These are phyloP conservation scores for Tretioscincus oriximinensis DNA, from an alignment of 2,113 vertebrate genomes.

Conservation along the genomic window DNA sequence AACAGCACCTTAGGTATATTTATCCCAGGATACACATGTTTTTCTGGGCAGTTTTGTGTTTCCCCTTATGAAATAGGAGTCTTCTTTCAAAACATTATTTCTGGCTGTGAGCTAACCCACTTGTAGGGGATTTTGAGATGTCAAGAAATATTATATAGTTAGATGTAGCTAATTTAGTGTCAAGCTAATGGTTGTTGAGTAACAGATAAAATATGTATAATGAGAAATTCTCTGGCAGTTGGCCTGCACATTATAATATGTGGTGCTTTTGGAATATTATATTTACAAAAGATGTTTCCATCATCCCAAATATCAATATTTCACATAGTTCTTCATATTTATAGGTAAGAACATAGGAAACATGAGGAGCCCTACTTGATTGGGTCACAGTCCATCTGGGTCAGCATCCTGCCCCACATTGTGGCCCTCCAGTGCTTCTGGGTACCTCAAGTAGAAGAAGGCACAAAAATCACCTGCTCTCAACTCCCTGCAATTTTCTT, in stretches of 20 bases:
- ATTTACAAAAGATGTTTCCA: not conserved
- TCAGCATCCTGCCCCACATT: no score
- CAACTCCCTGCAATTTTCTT: no score
- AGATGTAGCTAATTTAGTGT: not conserved
- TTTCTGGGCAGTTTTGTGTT: not conserved
- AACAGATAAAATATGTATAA: not conserved
- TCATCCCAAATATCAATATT: not conserved
- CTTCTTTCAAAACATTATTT: not conserved
- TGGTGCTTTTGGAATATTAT: not conserved
- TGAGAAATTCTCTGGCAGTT: not conserved
- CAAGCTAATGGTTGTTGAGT: not conserved
- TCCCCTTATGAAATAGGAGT: not conserved
- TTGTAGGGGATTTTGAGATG: not conserved
- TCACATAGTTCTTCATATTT: not conserved
- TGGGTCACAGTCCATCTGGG: not conserved
- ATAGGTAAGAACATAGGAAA: no score
- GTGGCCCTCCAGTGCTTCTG: no score
- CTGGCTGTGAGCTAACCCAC: no score
- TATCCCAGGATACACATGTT: not conserved
- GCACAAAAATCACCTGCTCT: no score
- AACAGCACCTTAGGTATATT: not conserved
- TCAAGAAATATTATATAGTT: not conserved
- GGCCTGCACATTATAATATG: not conserved
- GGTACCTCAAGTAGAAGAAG: no score
- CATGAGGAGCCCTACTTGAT: not conserved